phyloP scores from a whole-genome alignment of 1,140 invertebrate genomes.

The Centruroides sculpturatus region DNA sequence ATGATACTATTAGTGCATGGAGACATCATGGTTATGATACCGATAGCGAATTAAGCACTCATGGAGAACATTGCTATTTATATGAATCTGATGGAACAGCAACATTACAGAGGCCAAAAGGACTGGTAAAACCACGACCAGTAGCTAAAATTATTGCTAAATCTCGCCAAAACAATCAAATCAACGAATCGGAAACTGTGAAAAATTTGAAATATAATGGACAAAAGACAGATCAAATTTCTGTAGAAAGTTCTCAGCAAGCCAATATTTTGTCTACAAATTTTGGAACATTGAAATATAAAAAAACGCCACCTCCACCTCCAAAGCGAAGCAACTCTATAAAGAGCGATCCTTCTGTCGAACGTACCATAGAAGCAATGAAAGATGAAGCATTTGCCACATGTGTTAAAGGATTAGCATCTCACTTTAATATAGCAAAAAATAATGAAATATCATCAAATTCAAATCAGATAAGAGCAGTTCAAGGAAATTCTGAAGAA shows the following conservation, averaged over 20 bases:
- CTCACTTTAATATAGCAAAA: constrained; percentile 24
- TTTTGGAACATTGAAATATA: constrained; percentile 18
- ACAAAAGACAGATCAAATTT: neutral
- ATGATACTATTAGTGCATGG: constrained; percentile 33
- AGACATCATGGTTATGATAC: constrained; percentile 62
- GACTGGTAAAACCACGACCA: constrained; percentile 59
- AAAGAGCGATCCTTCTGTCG: constrained; percentile 4
- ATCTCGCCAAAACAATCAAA: constrained; percentile 1
- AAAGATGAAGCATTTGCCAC: constrained; percentile 28
- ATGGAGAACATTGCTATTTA: too few species aligned
- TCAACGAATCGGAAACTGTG: neutral
- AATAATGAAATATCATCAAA: constrained; percentile 15
- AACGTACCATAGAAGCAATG: constrained; percentile 5
- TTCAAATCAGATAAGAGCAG: constrained; percentile 13
- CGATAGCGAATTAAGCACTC: constrained; percentile 10
- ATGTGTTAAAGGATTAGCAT: constrained; percentile 31
- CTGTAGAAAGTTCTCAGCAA: neutral
- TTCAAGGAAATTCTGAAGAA: constrained; percentile 24
- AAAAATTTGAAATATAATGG: neutral
- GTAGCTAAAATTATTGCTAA: constrained; percentile 53
- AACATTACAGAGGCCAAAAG: constrained; percentile 63
- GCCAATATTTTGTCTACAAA: neutral
- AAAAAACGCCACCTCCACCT: constrained; percentile 62
- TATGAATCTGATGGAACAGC: constrained; percentile 44
- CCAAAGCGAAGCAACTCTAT: constrained; percentile 49